These are phyloP conservation scores for Hypomesus transpacificus DNA, from an alignment of 2,113 vertebrate genomes.

Conservation along the genomic window DNA sequence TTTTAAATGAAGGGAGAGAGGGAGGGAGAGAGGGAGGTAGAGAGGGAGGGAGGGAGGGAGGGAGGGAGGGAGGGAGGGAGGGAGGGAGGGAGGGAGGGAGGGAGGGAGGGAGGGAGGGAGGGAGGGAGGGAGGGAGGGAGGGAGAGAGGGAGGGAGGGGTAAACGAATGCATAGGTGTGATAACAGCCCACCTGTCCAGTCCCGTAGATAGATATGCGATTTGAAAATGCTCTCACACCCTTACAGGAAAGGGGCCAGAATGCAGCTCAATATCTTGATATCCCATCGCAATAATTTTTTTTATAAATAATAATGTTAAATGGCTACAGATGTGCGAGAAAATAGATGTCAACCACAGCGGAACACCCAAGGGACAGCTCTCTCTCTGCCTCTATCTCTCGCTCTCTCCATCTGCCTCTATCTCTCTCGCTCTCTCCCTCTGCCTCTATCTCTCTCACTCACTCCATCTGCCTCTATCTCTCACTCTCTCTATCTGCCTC, in stretches of 20 bases:
- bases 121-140: not conserved
- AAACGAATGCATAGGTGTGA: constrained; percentile 66
- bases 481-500: not conserved
- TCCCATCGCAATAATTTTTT: too few species aligned
- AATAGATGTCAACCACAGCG: not conserved
- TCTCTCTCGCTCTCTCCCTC: not conserved
- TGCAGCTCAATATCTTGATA: too few species aligned
- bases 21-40: not conserved
- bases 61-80: not conserved
- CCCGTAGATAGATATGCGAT: constrained; percentile 24
- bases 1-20: constrained; percentile 21
- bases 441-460: not conserved
- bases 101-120: too few species aligned
- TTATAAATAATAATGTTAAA: constrained; percentile 13
- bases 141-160: constrained; percentile 8
- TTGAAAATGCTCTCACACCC: constrained; percentile 4
- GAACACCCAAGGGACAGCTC: not conserved
- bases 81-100: not conserved
- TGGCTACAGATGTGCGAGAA: not conserved
- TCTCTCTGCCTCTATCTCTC: too few species aligned
- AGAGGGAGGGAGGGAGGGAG: constrained; percentile 6
- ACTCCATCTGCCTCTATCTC: not conserved
- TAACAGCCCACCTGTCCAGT: constrained; percentile 67
- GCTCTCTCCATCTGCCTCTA: too few species aligned
- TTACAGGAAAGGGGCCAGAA: not conserved